Conservation (phyloP, 1,140 invertebrate species). For the Ericerus pela region DNA sequence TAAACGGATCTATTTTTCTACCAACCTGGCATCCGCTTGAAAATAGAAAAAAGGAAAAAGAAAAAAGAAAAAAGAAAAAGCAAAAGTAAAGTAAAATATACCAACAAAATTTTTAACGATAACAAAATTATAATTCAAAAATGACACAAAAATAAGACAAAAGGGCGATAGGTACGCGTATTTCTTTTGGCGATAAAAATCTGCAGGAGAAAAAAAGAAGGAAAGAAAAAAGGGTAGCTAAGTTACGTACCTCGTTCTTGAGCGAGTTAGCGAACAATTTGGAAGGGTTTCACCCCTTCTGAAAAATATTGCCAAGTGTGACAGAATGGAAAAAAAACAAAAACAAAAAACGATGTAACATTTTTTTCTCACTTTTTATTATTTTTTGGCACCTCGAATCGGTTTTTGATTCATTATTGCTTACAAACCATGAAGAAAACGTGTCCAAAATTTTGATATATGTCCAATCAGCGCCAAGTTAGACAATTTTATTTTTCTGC, state of each 20-base stretch:
- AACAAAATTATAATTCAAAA: constrained; percentile 9
- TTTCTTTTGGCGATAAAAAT: constrained; percentile 11
- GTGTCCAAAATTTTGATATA: constrained; percentile 7
- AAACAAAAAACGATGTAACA: too few relatives aligned
- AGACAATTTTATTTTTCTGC: constrained; percentile 3
- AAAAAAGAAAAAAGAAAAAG: too few relatives aligned
- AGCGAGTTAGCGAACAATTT: constrained; percentile 5
- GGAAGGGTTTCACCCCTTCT: neutral
- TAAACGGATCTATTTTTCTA: too few relatives aligned
- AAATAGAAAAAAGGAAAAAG: too few relatives aligned
- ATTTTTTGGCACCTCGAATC: constrained; percentile 8
- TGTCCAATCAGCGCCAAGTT: constrained; percentile 2
- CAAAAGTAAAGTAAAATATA: too few relatives aligned
- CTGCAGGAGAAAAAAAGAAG: too few relatives aligned
- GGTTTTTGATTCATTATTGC: constrained; percentile 10
- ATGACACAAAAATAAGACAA: neutral
- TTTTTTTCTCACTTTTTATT: too few relatives aligned
- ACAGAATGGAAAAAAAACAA: constrained; percentile 7
- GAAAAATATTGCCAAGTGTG: constrained; percentile 10
- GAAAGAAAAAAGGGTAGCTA: neutral
- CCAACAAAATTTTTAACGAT: neutral
- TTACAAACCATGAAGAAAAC: constrained; percentile 10
- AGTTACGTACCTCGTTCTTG: too few relatives aligned
- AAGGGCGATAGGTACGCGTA: constrained; percentile 9
- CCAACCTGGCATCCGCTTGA: too few relatives aligned